Evolutionary conservation across 2,888 invertebrate genomes (phyloP), one percentile per base, ranked within the genome.

Genomic region (Salticus scenicus): DNA sequence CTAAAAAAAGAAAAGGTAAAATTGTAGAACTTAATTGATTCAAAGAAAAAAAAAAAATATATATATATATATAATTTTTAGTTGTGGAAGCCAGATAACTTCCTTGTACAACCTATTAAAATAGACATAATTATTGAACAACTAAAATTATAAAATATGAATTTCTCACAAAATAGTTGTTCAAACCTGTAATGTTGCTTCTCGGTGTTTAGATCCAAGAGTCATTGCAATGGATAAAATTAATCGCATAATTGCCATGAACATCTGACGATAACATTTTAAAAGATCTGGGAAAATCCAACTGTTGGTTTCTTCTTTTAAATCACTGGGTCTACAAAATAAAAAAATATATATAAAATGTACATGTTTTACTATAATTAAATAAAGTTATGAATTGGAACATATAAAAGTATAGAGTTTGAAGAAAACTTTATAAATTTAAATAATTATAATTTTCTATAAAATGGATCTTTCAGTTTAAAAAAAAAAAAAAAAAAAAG

Each of bases 221-320:
- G 87, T 80, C 76, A 82, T 87, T 27, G 82, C 66, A n/a, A 87
- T 67, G 12, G 80, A 79, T 17, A 84, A 73, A 27, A 87, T 80
- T 30, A 87, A 64, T 31, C 71, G 80, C 76, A 87, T 80, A 12
- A 80, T 82, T 1, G 84, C 72, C 75, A 84, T 87, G 8, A 87
- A 80, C 51, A 87, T 76, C 17, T 87, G 87, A 17, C 84, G 75
- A 20, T 84, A 87, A 28, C 84, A 84, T 73, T 84, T 78, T 5
- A 78, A 24, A 20, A 82, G 69, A 31, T 87, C 79, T 4, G 87
- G 87, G 20, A 74, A 30, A 10, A 82, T 51, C 87, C 87, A 87
- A 57, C 64, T 86, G 27, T 42, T 76, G 24, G 42, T 72, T 0
- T 86, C 76, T 71, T 76, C 74, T 41, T 77, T 86, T 7, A 66